Evolutionary conservation across 2,888 invertebrate species (phyloP), one percentile per base, ranked within the genome.

Genomic region (Dryobotodes eremita): DNA sequence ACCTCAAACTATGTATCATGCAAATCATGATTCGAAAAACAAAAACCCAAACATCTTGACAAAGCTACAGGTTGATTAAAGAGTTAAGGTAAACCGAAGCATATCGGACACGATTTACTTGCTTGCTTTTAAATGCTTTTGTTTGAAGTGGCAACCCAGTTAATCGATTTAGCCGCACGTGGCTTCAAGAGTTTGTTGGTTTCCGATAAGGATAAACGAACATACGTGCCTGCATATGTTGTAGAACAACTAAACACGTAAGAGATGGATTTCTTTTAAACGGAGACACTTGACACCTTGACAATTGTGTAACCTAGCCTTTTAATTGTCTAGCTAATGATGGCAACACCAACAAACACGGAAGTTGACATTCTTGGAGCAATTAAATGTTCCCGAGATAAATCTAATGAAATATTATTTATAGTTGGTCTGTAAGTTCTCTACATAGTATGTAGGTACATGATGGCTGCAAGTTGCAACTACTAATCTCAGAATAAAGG

Each of bases 161-260:
- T 82, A 85, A 87, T 87, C 86, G 85, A 83, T 89, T 87, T 79
- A 83, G 71, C 79, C 71, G 85, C 85, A 89, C 87, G 83, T 88
- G 87, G 77, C 74, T 87, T 85, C 74, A 80, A 87, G 87, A 83
- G 80, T 86, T 85, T 76, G 74, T 79, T 74, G 80, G 73, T 71
- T 79, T 79, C 68, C 80, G 86, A 88, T 87, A 86, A 86, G 68
- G 57, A 69, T 79, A 81, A 74, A 75, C 46, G 69, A 86, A 72
- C 69, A 70, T 75, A 71, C 53, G 15, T 73, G 61, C 69, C 20
- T 64, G 42, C 42, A 68, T 46, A 61, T 62, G 46, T 62, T 75
- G 46, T 36, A 13, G 59, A 73, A 48, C 55, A 55, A 55, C 48
- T 36, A 82, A 65, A 80, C 55, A 64, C 8, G 75, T 76, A 55